A percentile compares a stretch with the other conserved stretches of the same genome.
Evolutionary conservation across 2,888 invertebrate species (phyloP).

Genomic region (Baccha elongata): DNA sequence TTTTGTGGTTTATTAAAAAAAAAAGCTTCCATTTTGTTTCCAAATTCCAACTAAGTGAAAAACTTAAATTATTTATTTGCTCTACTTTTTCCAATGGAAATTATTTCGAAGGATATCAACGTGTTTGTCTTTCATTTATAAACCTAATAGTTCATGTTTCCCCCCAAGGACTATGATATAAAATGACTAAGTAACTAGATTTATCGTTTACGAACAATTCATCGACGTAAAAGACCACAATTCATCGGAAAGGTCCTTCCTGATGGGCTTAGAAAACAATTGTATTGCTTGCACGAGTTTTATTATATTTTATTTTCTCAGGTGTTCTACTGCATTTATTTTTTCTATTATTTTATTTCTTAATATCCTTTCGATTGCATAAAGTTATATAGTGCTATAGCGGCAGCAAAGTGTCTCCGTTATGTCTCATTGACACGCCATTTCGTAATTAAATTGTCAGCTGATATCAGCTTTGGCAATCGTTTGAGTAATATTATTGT

Average conservation of each 20-base stretch:
- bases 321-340: slow-evolving; percentile 12
- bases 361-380: background rate
- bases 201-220: background rate
- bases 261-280: slow-evolving; percentile 23
- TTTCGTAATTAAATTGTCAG: slow-evolving; percentile 68
- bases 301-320: slow-evolving; percentile 35
- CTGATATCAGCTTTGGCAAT: slow-evolving; percentile 47
- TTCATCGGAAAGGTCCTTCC: background rate
- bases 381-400: background rate
- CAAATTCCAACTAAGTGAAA: background rate
- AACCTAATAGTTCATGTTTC: too few relatives aligned
- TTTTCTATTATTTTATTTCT: slow-evolving; percentile 44
- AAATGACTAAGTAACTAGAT: background rate
- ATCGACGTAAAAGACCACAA: background rate
- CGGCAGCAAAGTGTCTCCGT: slow-evolving; percentile 42
- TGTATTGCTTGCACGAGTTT: slow-evolving; percentile 13
- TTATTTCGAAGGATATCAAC: background rate
- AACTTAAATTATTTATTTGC: background rate
- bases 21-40: too few relatives aligned
- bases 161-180: background rate
- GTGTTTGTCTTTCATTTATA: background rate
- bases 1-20: too few relatives aligned
- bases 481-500: slow-evolving; percentile 35
- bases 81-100: background rate
- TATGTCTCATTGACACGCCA: slow-evolving; percentile 64